Percentiles rank a stretch among this genome's conserved stretches.
Conservation (phyloP, 2,113 vertebrate genomes). For the Triplophysa rosa region DNA sequence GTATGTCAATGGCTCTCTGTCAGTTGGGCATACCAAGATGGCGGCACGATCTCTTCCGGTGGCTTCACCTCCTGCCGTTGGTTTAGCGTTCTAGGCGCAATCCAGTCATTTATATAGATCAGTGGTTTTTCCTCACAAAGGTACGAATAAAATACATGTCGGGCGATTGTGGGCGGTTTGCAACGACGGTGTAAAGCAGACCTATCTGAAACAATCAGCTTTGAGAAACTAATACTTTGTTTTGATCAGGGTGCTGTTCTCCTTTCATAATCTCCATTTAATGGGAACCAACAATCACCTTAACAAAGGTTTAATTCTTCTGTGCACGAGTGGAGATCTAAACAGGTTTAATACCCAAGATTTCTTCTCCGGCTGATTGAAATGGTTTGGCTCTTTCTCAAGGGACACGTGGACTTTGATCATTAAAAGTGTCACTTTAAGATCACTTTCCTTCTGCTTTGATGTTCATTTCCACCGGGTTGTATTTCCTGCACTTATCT, state of each 20-base stretch:
- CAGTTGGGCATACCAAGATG: no score
- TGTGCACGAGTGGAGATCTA: not conserved
- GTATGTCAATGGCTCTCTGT: no score
- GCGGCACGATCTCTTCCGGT: no score
- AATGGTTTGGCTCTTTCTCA: not conserved
- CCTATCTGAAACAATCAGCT: slow-evolving; percentile 18
- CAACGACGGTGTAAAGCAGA: no score
- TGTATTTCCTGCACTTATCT: not conserved
- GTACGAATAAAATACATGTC: no score
- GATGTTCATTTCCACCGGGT: slow-evolving; percentile 16
- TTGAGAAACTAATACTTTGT: slow-evolving; percentile 19
- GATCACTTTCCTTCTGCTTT: slow-evolving; percentile 11
- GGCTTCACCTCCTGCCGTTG: no score
- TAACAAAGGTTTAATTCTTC: slow-evolving; percentile 62
- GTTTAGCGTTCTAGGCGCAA: no score
- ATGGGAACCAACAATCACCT: slow-evolving; percentile 44
- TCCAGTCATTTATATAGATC: no score
- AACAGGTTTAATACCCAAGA: not conserved
- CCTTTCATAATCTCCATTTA: slow-evolving; percentile 51
- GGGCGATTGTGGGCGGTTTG: no score
- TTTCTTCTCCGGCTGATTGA: slow-evolving; percentile 33
- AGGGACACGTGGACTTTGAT: slow-evolving; percentile 14
- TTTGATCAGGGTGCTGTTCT: slow-evolving; percentile 45
- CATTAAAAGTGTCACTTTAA: slow-evolving; percentile 9
- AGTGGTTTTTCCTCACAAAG: no score